Evolutionary conservation across 2,888 invertebrate genomes (phyloP).

Genomic region (Trachelus tabidus): DNA sequence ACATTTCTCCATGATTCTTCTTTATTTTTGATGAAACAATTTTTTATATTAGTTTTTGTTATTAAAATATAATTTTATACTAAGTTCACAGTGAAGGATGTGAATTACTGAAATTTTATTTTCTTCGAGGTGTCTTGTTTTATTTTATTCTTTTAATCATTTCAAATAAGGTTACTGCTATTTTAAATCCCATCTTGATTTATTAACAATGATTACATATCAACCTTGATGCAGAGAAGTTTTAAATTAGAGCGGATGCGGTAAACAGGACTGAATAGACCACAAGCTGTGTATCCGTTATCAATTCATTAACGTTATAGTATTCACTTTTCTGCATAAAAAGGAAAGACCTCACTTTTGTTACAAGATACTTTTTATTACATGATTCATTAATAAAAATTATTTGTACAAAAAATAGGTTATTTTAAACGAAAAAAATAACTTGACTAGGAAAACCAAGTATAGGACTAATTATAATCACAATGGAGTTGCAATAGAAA

Average conservation of each 20-base stretch:
- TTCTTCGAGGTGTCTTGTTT: not conserved
- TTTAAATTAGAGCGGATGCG: not conserved
- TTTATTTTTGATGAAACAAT: not conserved
- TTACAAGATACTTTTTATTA: not conserved
- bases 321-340: not conserved
- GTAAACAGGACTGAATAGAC: not conserved
- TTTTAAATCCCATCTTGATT: not conserved
- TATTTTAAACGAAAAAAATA: not conserved
- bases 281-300: not conserved
- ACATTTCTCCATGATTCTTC: conserved; percentile 18
- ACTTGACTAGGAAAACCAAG: not conserved
- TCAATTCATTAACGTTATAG: not conserved
- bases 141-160: not conserved
- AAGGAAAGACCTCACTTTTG: not conserved
- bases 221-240: not conserved
- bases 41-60: not conserved
- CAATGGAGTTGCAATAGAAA: not conserved
- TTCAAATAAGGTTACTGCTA: not conserved
- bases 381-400: not conserved
- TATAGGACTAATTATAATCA: not conserved
- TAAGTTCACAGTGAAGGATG: not conserved
- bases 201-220: not conserved
- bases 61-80: not conserved
- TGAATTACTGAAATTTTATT: not conserved
- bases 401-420: not conserved